A percentile compares a stretch with the other conserved stretches of the same genome.
Evolutionary conservation across 2,113 vertebrate genomes (phyloP).

Genomic region (Raja brachyura): DNA sequence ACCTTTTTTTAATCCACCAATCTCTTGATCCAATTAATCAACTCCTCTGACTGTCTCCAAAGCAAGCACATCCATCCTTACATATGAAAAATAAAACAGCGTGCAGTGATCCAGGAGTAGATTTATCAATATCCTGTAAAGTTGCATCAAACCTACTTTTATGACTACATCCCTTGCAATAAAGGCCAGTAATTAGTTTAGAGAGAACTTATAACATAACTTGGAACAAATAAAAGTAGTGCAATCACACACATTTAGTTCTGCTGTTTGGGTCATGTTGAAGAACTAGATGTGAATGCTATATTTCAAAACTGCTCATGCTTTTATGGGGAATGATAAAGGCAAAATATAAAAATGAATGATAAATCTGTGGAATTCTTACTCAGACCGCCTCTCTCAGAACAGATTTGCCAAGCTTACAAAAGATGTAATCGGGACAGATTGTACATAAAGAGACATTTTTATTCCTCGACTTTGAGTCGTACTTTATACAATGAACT

Average conservation of each 20-base stretch:
- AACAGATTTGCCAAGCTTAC: background rate
- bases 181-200: background rate
- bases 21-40: too few species aligned
- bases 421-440: background rate
- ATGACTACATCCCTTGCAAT: too few species aligned
- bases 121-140: too few species aligned
- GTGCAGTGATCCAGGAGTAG: too few species aligned
- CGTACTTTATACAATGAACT: background rate
- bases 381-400: background rate
- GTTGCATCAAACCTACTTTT: too few species aligned
- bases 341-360: background rate
- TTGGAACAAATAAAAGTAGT: background rate
- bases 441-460: background rate
- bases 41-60: too few species aligned
- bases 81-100: too few species aligned
- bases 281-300: background rate
- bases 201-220: background rate
- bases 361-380: background rate
- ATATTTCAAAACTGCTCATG: too few species aligned
- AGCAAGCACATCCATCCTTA: too few species aligned
- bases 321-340: background rate
- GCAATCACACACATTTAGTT: background rate
- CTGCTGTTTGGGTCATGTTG: background rate
- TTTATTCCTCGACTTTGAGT: background rate
- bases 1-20: too few species aligned